Evolutionary conservation across 2,888 invertebrate genomes (phyloP), one percentile per base, ranked within the genome.

Genomic region (Ommatoiulus sabulosus): DNA sequence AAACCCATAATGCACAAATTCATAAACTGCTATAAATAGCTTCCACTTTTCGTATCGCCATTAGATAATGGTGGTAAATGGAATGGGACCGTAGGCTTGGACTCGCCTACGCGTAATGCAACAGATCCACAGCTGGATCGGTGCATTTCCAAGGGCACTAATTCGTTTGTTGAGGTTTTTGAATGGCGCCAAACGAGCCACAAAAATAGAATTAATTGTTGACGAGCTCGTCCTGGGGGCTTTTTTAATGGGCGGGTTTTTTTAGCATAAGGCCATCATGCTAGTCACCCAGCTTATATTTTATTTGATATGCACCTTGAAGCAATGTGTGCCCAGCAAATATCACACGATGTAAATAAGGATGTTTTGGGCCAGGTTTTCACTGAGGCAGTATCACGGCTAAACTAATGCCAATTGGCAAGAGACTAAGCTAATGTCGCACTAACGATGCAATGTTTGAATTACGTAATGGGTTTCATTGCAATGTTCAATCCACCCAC

Each of bases 21-120:
- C n/a, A 63, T 63, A 63, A n/a, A 17, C 12, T 63, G n/a, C 63
- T 63, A n/a, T 63, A 63, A 63, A 63, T 63, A 63, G 63, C 63
- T n/a, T n/a, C n/a, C 63, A 63, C n/a, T n/a, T 63, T n/a, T 12
- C 6, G 4, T 63, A 63, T 63, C 63, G 63, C n/a, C 63, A 17
- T n/a, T 63, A 7, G 63, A 52, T 52, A 20, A 52, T 52, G 15
- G 52, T 52, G 52, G 15, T 15, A n/a, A 12, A n/a, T 17, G n/a
- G 63, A n/a, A 63, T 17, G 63, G 3, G 3, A 63, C 63, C 20
- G n/a, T 4, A 63, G 63, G 63, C 63, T 63, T 63, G 0, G n/a
- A 63, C 17, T 63, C 63, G 63, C n/a, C 63, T n/a, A 63, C 63
- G 4, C 63, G 10, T 12, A 52, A 63, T n/a, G n/a, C 63, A 3